Conservation (phyloP, 1,140 invertebrate species). For the Drosophila kikkawai region DNA sequence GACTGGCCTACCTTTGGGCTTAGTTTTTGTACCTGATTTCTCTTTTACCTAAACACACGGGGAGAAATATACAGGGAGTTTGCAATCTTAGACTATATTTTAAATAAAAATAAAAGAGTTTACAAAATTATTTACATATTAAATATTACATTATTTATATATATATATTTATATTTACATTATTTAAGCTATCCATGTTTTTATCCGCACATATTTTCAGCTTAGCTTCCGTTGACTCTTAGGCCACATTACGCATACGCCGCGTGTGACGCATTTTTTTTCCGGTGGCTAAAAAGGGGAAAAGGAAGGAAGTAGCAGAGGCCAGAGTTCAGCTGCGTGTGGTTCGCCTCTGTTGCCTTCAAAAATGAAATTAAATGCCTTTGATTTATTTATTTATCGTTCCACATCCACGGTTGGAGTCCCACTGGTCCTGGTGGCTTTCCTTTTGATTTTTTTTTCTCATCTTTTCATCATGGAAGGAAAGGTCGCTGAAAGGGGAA, state of each 20-base stretch:
- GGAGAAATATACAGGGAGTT: not conserved
- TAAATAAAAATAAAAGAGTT: no score
- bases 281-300: not conserved
- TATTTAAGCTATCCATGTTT: not conserved
- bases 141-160: no score
- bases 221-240: conserved; percentile 17
- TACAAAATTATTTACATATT: no score
- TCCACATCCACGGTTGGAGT: conserved; percentile 11
- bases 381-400: conserved; percentile 78
- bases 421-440: conserved; percentile 2
- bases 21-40: conserved; percentile 47
- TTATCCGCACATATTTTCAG: not conserved
- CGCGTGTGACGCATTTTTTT: conserved; percentile 54
- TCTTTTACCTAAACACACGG: conserved; percentile 26
- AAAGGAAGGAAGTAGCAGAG: not conserved
- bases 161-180: not conserved
- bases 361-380: conserved; percentile 74
- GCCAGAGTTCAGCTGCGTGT: conserved; percentile 28
- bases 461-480: not conserved
- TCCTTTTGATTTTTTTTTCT: not conserved
- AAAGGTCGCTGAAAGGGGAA: not conserved
- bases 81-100: no score
- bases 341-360: conserved; percentile 34
- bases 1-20: not conserved
- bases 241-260: conserved; percentile 70